phyloP scores from a whole-genome alignment of 1,140 invertebrate species.

The Aphis gossypii region DNA sequence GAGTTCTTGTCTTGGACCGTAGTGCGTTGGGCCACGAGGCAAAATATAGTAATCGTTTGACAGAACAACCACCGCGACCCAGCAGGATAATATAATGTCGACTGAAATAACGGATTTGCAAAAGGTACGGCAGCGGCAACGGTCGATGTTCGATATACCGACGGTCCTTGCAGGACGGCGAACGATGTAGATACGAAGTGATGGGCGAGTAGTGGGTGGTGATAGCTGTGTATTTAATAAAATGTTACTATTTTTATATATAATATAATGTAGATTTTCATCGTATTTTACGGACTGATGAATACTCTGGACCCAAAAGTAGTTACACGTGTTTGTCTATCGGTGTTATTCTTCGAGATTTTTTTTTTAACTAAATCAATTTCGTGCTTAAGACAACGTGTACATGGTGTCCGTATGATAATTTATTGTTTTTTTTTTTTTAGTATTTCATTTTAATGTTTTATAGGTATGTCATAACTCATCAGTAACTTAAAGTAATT shows the following conservation, averaged over 20 bases:
- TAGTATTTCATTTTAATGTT: too few species aligned
- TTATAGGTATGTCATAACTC: too few species aligned
- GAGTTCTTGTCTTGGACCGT: background rate
- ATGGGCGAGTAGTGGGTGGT: background rate
- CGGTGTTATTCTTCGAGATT: too few species aligned
- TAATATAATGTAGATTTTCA: too few species aligned
- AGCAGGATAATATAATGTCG: background rate
- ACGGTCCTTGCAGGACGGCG: background rate
- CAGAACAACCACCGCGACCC: background rate
- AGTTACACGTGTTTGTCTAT: too few species aligned
- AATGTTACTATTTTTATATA: background rate
- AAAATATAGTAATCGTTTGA: conserved; percentile 1
- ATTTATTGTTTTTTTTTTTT: too few species aligned
- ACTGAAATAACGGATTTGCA: background rate
- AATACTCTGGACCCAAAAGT: too few species aligned
- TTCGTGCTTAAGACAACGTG: background rate
- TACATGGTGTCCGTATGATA: too few species aligned
- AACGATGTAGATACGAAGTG: background rate
- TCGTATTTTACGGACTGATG: too few species aligned
- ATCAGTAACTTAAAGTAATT: too few species aligned
- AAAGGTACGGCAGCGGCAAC: background rate
- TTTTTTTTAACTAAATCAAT: background rate
- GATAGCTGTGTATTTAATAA: background rate
- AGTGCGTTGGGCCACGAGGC: too few species aligned
- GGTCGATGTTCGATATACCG: background rate